A percentile compares a stretch with the other conserved stretches of the same genome.
These are phyloP conservation scores for Marcusenius ussheri DNA, from an alignment of 2,113 vertebrate genomes.

Conservation along the genomic window DNA sequence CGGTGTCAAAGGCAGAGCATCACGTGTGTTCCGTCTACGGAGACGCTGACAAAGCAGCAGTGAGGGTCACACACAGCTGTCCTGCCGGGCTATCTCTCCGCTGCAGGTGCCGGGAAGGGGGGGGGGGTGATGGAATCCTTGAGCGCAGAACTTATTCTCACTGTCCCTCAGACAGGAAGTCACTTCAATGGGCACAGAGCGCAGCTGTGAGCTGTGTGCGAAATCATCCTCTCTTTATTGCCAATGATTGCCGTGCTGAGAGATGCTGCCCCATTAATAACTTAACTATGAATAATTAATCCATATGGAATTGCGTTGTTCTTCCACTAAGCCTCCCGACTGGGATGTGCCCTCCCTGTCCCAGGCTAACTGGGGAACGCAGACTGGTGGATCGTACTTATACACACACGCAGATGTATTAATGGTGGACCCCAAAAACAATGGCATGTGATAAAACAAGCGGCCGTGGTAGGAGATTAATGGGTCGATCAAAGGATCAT, in stretches of 20 bases:
- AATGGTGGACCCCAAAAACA: conserved; percentile 25
- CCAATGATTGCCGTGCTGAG: background rate
- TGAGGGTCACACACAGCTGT: background rate
- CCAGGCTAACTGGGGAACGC: background rate
- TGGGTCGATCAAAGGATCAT: conserved; percentile 26
- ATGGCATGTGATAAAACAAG: conserved; percentile 29
- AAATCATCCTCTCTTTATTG: background rate
- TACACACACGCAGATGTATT: conserved; percentile 9
- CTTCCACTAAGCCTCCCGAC: background rate
- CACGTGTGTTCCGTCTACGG: background rate
- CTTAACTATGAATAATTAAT: background rate
- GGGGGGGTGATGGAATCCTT: background rate
- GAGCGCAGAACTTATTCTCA: background rate
- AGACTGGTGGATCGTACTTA: conserved; percentile 29
- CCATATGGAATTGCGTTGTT: no score
- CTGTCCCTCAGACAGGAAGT: background rate
- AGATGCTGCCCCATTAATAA: background rate
- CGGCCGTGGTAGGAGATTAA: conserved; percentile 23
- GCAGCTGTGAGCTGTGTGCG: background rate
- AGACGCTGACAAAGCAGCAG: background rate
- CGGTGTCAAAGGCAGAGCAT: conserved; percentile 32
- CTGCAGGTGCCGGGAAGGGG: background rate
- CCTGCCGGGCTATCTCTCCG: background rate
- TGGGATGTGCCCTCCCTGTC: background rate
- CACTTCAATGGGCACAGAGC: background rate